Percentiles rank a stretch among this genome's conserved stretches.
Evolutionary conservation across 2,113 vertebrate species (phyloP).

Genomic region (Nerophis lumbriciformis): DNA sequence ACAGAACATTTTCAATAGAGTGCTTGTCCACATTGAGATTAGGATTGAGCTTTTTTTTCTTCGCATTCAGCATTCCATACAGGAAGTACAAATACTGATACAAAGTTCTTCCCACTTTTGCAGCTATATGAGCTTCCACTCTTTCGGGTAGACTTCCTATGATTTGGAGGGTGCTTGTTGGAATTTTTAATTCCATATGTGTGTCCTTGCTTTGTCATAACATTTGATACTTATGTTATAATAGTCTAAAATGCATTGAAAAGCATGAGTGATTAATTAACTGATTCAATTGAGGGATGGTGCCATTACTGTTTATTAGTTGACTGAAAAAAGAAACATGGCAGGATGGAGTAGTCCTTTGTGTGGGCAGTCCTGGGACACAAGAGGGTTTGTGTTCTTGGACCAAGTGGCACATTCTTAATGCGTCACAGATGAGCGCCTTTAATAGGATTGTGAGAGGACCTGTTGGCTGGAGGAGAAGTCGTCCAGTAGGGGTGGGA

Average conservation of each 20-base stretch:
- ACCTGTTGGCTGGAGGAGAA: conserved; percentile 22
- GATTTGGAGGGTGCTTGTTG: neutral
- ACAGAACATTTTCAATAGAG: neutral
- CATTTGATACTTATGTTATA: too few species aligned
- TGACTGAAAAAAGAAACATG: conserved; percentile 16
- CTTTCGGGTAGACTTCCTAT: too few species aligned
- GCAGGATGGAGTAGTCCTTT: too few species aligned
- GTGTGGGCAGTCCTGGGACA: conserved; percentile 1
- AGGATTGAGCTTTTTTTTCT: neutral
- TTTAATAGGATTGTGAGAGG: conserved; percentile 66
- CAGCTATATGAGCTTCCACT: neutral
- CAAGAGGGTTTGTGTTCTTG: conserved; percentile 18
- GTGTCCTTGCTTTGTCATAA: too few species aligned
- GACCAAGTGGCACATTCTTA: conserved; percentile 44
- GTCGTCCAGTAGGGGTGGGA: conserved; percentile 1
- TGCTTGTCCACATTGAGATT: neutral
- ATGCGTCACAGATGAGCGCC: conserved; percentile 46
- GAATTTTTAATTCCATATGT: too few species aligned
- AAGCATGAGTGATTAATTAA: too few species aligned
- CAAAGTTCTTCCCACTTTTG: neutral
- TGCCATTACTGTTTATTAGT: too few species aligned
- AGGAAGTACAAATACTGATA: neutral
- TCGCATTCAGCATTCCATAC: neutral
- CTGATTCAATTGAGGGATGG: too few species aligned
- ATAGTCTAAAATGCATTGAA: too few species aligned